Base-by-base conservation (phyloP, 2,888 invertebrate genomes). In the Crepidodera aurea region DNA sequence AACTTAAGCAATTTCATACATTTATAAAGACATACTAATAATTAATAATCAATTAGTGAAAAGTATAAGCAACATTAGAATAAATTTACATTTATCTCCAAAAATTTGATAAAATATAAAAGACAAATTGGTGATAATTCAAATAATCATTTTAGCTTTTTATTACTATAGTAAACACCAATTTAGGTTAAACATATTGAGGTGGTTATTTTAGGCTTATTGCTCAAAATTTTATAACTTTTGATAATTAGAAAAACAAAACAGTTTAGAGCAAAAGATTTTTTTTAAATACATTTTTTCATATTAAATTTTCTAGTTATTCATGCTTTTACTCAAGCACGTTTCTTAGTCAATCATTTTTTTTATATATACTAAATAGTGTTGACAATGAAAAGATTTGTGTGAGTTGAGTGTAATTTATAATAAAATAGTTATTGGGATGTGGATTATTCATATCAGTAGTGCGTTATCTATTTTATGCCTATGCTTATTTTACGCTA, bases 1-100 rank as follows among this genome's bases (percentile, higher is more conserved):
- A 60, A 64, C 57, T 51, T 69, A 69, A 71, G 70, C 71, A 71
- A 69, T 73, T 74, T 74, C 73, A 67, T 68, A 72, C 64, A 68
- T 71, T 73, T 72, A 69, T 72, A 72, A 71, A 66, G 68, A 71
- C 67, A 65, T 66, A 69, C 66, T 67, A 62, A 65, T 22, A 22
- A 22, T 22, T 62, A 62, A 13, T 64, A 61, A 67, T 60, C 42
- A 40, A 51, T 62, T 51, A 61, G 19, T 61, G 32, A 42, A 55
- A 44, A 48, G n/a, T 44, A 12, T 22, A 44, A 22, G 12, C 44
- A 44, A 44, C n/a, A 19, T 5, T 39, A 39, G 39, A 15, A 39
- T 22, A 44, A 44, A 25, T 15, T 22, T 13, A 19, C 7, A 12
- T 42, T 42, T 39, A 16, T 39, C 19, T 42, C 12, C 29, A 29